A percentile compares a stretch with the other conserved stretches of the same genome.
phyloP scores from a whole-genome alignment of 2,888 invertebrate genomes.

The Acleris sparsana region DNA sequence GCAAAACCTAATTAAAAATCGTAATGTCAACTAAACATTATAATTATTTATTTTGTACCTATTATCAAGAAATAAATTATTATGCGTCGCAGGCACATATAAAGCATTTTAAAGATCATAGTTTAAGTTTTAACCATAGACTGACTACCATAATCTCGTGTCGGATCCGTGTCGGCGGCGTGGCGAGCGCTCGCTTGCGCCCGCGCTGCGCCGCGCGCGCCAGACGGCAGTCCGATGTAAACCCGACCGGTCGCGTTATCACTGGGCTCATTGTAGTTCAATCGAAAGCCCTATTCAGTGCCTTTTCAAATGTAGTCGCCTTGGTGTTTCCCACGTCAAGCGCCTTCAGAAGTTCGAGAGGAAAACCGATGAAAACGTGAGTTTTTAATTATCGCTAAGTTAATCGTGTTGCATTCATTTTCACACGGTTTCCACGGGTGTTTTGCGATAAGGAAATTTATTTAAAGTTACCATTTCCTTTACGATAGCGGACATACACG shows the following conservation, averaged over 20 bases:
- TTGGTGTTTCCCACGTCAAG: constrained; percentile 66
- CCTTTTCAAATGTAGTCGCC: constrained; percentile 82
- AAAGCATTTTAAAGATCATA: no score
- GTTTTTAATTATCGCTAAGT: constrained; percentile 47
- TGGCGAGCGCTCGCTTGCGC: constrained; percentile 5
- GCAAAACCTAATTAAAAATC: no score
- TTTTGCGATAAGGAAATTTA: constrained; percentile 39
- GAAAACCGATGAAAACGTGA: constrained; percentile 80
- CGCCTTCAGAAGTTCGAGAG: constrained; percentile 69
- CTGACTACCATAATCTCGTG: background rate
- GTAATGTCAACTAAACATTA: no score
- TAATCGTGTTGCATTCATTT: constrained; percentile 63
- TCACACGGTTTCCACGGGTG: constrained; percentile 40
- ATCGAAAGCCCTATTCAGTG: constrained; percentile 78
- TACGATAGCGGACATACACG: background rate
- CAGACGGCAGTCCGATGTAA: constrained; percentile 77
- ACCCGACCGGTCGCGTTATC: constrained; percentile 72
- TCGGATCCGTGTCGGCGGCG: background rate
- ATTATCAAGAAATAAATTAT: no score
- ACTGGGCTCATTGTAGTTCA: constrained; percentile 81
- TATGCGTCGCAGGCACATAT: no score
- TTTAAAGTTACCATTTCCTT: constrained; percentile 18
- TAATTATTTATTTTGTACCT: no score
- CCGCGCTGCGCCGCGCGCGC: constrained; percentile 35
- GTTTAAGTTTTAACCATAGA: no score